Percentiles rank a stretch among this genome's conserved stretches.
Conservation (phyloP, 2,797 vertebrate species). For the Sebastes paucispinis region DNA sequence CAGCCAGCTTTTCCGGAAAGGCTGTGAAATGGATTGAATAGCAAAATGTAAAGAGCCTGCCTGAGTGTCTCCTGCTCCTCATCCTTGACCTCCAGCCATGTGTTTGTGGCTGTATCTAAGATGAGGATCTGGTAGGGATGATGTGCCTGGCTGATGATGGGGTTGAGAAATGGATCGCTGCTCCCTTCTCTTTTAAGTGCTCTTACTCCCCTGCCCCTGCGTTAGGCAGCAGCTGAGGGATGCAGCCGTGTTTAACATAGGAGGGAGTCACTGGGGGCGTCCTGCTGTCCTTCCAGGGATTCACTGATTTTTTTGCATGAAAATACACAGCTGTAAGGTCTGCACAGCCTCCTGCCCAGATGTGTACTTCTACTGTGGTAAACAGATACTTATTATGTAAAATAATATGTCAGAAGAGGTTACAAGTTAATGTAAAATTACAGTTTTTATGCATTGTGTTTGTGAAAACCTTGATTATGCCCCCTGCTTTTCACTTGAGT, state of each 20-base stretch:
- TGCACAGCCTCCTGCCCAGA: constrained; percentile 32
- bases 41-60: constrained; percentile 12
- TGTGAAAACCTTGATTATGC: not conserved
- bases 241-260: constrained; percentile 58
- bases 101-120: constrained; percentile 43
- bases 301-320: constrained; percentile 40
- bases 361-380: constrained; percentile 18
- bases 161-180: constrained; percentile 65
- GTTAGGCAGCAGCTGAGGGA: constrained; percentile 68
- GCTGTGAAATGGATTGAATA: constrained; percentile 44
- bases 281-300: constrained; percentile 55
- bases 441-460: not conserved
- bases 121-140: constrained; percentile 48
- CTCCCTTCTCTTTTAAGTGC: constrained; percentile 73
- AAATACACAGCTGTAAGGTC: constrained; percentile 51
- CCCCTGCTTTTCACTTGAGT: not conserved
- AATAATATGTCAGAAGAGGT: not conserved
- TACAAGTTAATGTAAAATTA: not conserved
- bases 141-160: constrained; percentile 61
- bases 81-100: constrained; percentile 61
- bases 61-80: constrained; percentile 45
- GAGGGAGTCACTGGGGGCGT: constrained; percentile 51
- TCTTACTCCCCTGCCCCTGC: constrained; percentile 71
- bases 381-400: not conserved
- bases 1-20: not conserved